Base-by-base conservation (phyloP, 2,888 invertebrate species). In the Hipparchia semele region DNA sequence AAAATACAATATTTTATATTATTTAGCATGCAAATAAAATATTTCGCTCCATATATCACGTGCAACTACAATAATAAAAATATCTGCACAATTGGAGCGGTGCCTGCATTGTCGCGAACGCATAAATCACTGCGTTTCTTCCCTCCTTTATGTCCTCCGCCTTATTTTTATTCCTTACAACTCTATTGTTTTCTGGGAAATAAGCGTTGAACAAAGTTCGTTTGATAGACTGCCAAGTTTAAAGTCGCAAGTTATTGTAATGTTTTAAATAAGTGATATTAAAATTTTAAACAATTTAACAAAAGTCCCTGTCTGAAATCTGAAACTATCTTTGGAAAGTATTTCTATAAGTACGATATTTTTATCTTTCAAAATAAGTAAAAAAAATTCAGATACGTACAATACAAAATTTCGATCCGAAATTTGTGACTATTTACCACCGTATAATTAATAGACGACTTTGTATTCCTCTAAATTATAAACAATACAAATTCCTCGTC, bases 81-180 rank as follows among this genome's bases (percentile, higher is more conserved):
- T 81, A 81, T 79, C 78, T 81, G 69, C 76, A 61, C 74, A 74
- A 74, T 61, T 70, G 71, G 70, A 73, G 75, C 72, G 71, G 70
- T 71, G 76, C 76, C 72, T 72, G 75, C 76, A 70, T 76, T 77
- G 79, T 78, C 78, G 77, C 80, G 77, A 74, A 73, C 72, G 71
- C 73, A 73, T 88, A 88, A 87, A 89, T 89, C 87, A 89, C 82
- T 75, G 80, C 80, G 78, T 80, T 82, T 80, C 84, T 82, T 86
- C 82, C 83, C 81, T 85, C 80, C 81, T 81, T 84, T 83, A 83
- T 82, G 78, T 83, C 81, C 80, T 77, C 74, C 73, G 75, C 77
- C 79, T 82, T 83, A 81, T 81, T 80, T 81, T 82, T 83, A 80
- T 83, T 81, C 78, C 77, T 79, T 78, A 76, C 79, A 77, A 79